These are phyloP conservation scores for Drepanosiphum platanoidis DNA, from an alignment of 2,888 invertebrate genomes.

Conservation along the genomic window DNA sequence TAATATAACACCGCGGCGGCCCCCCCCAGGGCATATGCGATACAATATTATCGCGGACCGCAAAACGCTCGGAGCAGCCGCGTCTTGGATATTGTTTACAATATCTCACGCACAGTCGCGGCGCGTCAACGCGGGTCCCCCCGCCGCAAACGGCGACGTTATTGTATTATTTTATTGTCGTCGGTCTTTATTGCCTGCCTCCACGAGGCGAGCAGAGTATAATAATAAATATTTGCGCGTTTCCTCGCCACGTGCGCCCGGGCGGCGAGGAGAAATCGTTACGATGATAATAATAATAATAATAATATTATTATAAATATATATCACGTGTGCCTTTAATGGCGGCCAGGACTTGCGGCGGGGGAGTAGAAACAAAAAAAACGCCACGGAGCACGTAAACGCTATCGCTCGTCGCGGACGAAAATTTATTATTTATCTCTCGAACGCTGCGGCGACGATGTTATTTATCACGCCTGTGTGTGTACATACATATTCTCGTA, in stretches of 20 bases:
- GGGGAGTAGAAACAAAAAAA: background rate
- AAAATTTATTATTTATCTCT: background rate
- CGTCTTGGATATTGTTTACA: conserved; percentile 26
- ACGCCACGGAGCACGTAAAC: background rate
- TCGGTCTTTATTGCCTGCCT: conserved; percentile 33
- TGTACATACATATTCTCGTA: too few species aligned
- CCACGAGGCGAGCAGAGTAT: background rate
- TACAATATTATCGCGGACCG: conserved; percentile 19
- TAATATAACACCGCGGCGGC: background rate
- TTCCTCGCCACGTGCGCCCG: background rate
- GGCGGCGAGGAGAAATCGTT: background rate
- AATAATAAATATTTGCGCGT: background rate
- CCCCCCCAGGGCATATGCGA: conserved; percentile 19
- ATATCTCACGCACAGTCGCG: background rate
- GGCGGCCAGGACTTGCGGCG: background rate
- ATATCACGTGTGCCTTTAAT: background rate
- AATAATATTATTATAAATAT: background rate
- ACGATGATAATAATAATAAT: conserved; percentile 10
- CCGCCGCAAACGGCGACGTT: conserved; percentile 28
- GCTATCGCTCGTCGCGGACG: background rate
- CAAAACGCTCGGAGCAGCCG: too few species aligned
- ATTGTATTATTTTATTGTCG: conserved; percentile 51
- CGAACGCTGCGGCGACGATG: background rate
- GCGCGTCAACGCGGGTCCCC: background rate
- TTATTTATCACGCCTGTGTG: background rate